These are phyloP conservation scores for Microcebus murinus DNA, from an alignment of 2,113 vertebrate genomes.

Conservation along the genomic window DNA sequence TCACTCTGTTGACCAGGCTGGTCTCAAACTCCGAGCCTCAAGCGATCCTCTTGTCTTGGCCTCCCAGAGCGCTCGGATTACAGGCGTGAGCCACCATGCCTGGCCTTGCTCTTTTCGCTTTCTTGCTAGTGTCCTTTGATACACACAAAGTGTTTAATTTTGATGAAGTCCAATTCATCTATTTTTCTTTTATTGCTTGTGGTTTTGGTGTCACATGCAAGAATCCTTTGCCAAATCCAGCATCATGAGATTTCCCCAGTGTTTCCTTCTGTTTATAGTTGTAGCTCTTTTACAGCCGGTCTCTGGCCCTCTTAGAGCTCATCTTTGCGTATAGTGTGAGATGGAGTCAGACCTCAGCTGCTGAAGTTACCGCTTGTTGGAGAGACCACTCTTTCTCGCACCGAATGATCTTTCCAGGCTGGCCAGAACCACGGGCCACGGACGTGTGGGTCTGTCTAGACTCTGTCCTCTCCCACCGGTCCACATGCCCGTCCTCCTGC, in stretches of 20 bases:
- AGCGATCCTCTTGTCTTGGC: too few species aligned
- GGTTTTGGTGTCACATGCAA: neutral
- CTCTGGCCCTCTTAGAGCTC: neutral
- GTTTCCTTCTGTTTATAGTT: neutral
- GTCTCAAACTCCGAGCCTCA: too few species aligned
- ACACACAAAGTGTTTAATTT: neutral
- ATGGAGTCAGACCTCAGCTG: neutral
- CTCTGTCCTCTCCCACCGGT: accelerated
- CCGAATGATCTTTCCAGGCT: accelerated
- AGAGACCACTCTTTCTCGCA: accelerated
- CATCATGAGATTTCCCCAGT: neutral
- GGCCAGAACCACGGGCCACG: too few species aligned
- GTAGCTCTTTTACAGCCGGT: neutral
- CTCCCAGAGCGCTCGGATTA: too few species aligned
- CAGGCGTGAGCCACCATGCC: too few species aligned
- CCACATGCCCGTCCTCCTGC: accelerated
- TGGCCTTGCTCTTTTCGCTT: neutral
- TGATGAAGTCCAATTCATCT: neutral
- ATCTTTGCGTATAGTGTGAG: neutral
- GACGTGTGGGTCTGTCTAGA: neutral
- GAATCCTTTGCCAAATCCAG: neutral
- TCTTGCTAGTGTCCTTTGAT: neutral
- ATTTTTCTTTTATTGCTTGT: neutral
- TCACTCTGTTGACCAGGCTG: too few species aligned
- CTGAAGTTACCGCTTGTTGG: accelerated